Percentiles rank a stretch among this genome's conserved stretches.
Evolutionary conservation across 2,113 vertebrate species (phyloP).

Genomic region (Anhinga rufa): DNA sequence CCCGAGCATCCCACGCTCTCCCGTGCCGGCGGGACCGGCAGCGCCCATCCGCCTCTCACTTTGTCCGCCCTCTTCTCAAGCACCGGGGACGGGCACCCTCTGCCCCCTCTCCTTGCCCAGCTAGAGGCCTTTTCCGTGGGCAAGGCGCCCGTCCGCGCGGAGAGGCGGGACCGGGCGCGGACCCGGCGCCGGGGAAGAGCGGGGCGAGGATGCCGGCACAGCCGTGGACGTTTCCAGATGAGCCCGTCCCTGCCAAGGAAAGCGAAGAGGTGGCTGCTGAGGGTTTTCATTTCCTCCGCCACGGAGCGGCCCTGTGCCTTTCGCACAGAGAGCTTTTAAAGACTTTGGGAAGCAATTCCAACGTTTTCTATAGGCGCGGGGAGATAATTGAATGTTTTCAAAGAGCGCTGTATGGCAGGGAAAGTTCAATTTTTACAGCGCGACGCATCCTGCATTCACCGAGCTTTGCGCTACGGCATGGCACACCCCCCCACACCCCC

Average conservation of each 20-base stretch:
- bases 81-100: rapidly evolving
- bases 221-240: background rate
- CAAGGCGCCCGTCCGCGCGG: rapidly evolving
- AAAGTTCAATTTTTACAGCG: constrained; percentile 54
- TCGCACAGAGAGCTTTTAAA: constrained; percentile 51
- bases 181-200: background rate
- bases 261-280: constrained; percentile 30
- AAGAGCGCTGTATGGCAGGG: constrained; percentile 46
- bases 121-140: too few relatives aligned
- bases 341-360: constrained; percentile 70
- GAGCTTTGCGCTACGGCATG: background rate
- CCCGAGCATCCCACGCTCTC: rapidly evolving
- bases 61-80: background rate
- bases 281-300: background rate
- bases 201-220: background rate
- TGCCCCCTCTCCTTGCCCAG: background rate
- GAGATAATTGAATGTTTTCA: constrained; percentile 71
- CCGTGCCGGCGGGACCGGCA: rapidly evolving
- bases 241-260: background rate
- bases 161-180: background rate
- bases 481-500: background rate
- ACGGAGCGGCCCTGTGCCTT: background rate
- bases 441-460: background rate
- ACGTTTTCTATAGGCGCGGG: constrained; percentile 58
- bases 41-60: too few relatives aligned